Evolutionary conservation across 1,140 invertebrate genomes (phyloP), one percentile per base, ranked within the genome.

Genomic region (Polyergus mexicanus): DNA sequence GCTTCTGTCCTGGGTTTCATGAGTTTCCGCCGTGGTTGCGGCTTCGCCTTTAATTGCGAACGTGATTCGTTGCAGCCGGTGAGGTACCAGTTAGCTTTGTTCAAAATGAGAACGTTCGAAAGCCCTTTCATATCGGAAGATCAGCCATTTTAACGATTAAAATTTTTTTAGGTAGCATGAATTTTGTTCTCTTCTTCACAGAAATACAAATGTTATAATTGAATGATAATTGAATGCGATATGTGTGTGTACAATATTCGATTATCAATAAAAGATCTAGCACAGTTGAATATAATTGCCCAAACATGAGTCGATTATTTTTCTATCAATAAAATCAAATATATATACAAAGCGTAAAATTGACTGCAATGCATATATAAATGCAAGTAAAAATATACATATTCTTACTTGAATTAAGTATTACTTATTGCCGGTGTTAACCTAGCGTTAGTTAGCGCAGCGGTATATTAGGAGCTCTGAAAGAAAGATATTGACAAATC

Each of bases 31-130:
- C 78, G 80, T 85, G 87, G 90, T 90, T 87, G 86, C 89, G 72
- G 83, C 85, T 89, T 91, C 69, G 86, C 78, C 90, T 91, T 92
- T 92, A 92, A 92, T 92, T 92, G 90, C 87, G 85, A 92, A 92
- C 91, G 90, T 91, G 91, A 92, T 92, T 92, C 89, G 91, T 90
- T 75, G 85, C 78, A 88, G 87, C 68, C 89, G 86, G 75, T 35
- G 54, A 35, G 28, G 38, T 58, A 60, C 71, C 75, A 71, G 58
- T 78, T 83, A 74, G 69, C 72, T 87, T 63, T 80, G 88, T 83
- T 51, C 86, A 77, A 84, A 81, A 90, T 78, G 86, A 88, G 84
- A 77, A 84, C 62, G 71, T 90, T 75, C 80, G 77, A 72, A 88
- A 81, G 88, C 62, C 62, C 68, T 41, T 13, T 47, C 47, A 60